A percentile compares a stretch with the other conserved stretches of the same genome.
phyloP scores from a whole-genome alignment of 2,888 invertebrate species.

The Drosophila aldrichi region DNA sequence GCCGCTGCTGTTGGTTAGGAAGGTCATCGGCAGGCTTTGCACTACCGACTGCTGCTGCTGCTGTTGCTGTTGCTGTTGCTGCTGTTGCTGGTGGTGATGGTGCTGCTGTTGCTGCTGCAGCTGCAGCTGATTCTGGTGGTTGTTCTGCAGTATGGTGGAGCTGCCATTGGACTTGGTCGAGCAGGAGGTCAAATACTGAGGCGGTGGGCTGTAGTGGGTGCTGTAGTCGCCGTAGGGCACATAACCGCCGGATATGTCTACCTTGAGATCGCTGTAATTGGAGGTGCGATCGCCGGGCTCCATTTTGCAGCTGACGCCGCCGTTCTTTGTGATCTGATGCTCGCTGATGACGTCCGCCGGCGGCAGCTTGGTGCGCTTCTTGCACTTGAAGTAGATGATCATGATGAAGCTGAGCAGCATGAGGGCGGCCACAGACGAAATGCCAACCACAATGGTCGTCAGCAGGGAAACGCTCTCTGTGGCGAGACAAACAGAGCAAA shows the following conservation, averaged over 20 bases:
- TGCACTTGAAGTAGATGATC: conserved; percentile 90
- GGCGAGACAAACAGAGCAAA: background rate
- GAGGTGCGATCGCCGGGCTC: conserved; percentile 93
- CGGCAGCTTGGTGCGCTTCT: conserved; percentile 83
- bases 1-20: conserved; percentile 79
- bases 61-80: conserved; percentile 71
- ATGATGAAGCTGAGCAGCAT: conserved; percentile 92
- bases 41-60: conserved; percentile 57
- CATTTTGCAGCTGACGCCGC: conserved; percentile 86
- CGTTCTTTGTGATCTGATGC: conserved; percentile 85
- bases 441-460: conserved; percentile 92
- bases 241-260: conserved; percentile 91
- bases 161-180: conserved; percentile 84
- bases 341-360: conserved; percentile 85
- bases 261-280: conserved; percentile 95
- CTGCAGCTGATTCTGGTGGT: conserved; percentile 83
- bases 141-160: conserved; percentile 82
- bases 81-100: conserved; percentile 72
- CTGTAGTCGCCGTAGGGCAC: conserved; percentile 94
- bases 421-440: conserved; percentile 93
- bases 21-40: conserved; percentile 84
- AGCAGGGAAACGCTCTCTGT: conserved; percentile 92
- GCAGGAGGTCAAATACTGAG: conserved; percentile 84
- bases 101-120: conserved; percentile 81
- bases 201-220: conserved; percentile 95